Evolutionary conservation across 2,113 vertebrate genomes (phyloP).

Genomic region (Pleuronectes platessa): DNA sequence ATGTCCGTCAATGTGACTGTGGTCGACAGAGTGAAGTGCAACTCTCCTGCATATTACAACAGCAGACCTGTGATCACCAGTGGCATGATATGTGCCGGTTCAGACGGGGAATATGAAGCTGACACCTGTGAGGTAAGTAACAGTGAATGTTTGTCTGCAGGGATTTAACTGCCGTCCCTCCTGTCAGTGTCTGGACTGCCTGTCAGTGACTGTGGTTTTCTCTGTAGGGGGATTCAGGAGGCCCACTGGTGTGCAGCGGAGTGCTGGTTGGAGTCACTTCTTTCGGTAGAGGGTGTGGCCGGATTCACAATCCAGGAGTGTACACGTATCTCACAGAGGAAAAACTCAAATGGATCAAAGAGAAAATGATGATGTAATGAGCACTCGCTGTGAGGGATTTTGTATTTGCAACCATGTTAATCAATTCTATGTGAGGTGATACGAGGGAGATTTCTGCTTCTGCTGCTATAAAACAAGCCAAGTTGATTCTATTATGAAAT

Average conservation of each 20-base stretch:
- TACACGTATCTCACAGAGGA: constrained; percentile 63
- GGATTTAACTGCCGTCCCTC: neutral
- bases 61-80: constrained; percentile 50
- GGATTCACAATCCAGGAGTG: constrained; percentile 61
- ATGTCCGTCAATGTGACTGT: constrained; percentile 69
- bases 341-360: constrained; percentile 68
- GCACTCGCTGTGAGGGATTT: neutral
- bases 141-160: neutral
- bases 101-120: neutral
- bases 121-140: constrained; percentile 65
- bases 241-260: constrained; percentile 70
- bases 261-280: constrained; percentile 69
- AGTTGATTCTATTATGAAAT: too few species aligned
- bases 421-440: neutral
- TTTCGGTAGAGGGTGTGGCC: constrained; percentile 7
- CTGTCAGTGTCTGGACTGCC: fast-evolving
- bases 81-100: constrained; percentile 76
- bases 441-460: neutral
- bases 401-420: neutral
- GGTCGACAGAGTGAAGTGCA: constrained; percentile 66
- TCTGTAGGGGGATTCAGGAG: constrained; percentile 79
- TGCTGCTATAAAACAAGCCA: neutral
- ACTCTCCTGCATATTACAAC: constrained; percentile 64
- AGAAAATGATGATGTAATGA: constrained; percentile 18
- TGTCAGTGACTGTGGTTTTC: neutral